These are phyloP conservation scores for Turdus rufiventris DNA, from an alignment of 2,113 vertebrate species.

Conservation along the genomic window DNA sequence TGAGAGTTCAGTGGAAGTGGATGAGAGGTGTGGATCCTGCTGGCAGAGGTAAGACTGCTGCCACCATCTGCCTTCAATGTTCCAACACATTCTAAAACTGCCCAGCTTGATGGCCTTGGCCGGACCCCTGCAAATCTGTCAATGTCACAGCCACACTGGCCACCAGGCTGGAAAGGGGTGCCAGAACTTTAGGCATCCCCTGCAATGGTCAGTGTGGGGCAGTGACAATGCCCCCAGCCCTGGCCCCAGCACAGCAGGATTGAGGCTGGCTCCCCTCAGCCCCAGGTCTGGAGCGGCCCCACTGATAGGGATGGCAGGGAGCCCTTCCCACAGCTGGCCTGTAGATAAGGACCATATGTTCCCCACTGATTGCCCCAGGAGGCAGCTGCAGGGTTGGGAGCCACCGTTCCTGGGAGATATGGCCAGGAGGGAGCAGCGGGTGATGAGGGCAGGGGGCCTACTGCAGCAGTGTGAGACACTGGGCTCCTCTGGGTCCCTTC, in stretches of 20 bases:
- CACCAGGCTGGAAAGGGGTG: neutral
- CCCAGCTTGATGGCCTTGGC: accelerated
- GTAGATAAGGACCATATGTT: neutral
- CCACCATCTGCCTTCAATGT: accelerated
- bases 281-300: neutral
- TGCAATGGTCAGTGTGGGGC: accelerated
- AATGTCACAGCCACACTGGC: accelerated
- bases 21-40: neutral
- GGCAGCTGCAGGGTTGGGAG: neutral
- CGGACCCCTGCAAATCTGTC: neutral
- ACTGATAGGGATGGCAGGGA: neutral
- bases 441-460: neutral
- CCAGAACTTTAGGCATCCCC: accelerated
- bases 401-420: neutral
- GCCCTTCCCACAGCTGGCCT: neutral
- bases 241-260: neutral
- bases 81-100: neutral
- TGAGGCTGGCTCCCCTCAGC: neutral
- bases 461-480: neutral
- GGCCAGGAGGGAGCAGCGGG: neutral
- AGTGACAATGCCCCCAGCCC: neutral
- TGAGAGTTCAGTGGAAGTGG: neutral
- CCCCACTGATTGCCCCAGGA: neutral
- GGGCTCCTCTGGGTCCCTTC: neutral
- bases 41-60: neutral